Evolutionary conservation across 2,888 invertebrate genomes (phyloP).

Genomic region (Limnephilus marmoratus): DNA sequence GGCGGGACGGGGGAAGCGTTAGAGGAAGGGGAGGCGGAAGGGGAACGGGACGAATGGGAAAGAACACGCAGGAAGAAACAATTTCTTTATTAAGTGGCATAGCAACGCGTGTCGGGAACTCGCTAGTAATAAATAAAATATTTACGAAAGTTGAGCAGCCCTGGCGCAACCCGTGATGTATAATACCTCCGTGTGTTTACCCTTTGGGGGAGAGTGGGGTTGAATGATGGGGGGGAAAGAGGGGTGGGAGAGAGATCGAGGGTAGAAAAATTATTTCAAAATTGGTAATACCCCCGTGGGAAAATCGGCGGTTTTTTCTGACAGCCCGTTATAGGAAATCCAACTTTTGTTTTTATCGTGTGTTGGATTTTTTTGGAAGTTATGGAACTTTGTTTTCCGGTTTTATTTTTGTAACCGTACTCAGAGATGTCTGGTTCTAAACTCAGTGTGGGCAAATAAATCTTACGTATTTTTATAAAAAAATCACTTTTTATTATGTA

Average conservation of each 20-base stretch:
- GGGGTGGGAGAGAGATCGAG: neutral
- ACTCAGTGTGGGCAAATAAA: neutral
- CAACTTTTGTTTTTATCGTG: neutral
- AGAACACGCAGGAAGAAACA: no score
- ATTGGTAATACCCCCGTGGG: slow-evolving; percentile 48
- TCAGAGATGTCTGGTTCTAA: neutral
- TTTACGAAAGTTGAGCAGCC: neutral
- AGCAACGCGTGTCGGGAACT: no score
- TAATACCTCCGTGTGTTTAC: slow-evolving; percentile 40
- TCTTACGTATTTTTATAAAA: no score
- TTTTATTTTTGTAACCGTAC: neutral
- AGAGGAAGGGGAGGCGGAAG: no score
- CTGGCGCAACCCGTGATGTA: slow-evolving; percentile 11
- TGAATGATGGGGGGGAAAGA: neutral
- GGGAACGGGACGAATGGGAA: no score
- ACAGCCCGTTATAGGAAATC: slow-evolving; percentile 41
- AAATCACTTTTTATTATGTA: no score
- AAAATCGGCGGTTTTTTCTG: slow-evolving; percentile 44
- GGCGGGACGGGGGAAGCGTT: no score
- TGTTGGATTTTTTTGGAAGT: neutral
- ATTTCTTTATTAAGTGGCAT: no score
- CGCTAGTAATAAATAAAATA: neutral
- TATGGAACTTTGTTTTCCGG: neutral
- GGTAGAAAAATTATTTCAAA: slow-evolving; percentile 45
- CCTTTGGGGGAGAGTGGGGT: slow-evolving; percentile 35